Evolutionary conservation across 1,140 invertebrate genomes (phyloP).

Genomic region (Bombus terrestris): DNA sequence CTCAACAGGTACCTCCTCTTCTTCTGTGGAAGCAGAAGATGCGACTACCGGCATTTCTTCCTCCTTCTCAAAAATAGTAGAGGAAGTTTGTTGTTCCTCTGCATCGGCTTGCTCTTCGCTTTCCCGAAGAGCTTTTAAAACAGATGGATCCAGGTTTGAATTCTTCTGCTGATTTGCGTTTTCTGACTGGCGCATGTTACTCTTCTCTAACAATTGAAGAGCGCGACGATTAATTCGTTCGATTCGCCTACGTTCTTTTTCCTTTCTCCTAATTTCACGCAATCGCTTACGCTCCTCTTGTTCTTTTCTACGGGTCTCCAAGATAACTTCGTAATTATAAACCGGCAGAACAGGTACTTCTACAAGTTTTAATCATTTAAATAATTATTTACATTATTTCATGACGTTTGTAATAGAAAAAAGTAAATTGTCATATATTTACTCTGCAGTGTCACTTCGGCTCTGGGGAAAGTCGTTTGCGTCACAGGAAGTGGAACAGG

Average conservation of each 20-base stretch:
- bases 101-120: constrained; percentile 39
- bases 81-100: constrained; percentile 18
- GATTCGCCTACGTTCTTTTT: constrained; percentile 71
- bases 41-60: background rate
- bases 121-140: constrained; percentile 60
- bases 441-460: constrained; percentile 57
- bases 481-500: constrained; percentile 56
- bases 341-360: constrained; percentile 73
- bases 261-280: constrained; percentile 74
- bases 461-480: constrained; percentile 41
- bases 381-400: background rate
- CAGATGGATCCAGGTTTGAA: constrained; percentile 45
- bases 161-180: background rate
- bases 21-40: constrained; percentile 17
- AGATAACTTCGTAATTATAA: constrained; percentile 80
- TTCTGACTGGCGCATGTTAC: constrained; percentile 34
- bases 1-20: constrained; percentile 35
- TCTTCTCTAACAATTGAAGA: constrained; percentile 72
- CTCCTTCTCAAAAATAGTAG: constrained; percentile 34
- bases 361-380: constrained; percentile 24
- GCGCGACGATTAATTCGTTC: constrained; percentile 73
- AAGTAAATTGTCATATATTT: constrained; percentile 8
- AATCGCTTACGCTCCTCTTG: constrained; percentile 78
- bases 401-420: background rate
- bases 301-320: constrained; percentile 76